Percentiles rank a stretch among this genome's conserved stretches.
These are phyloP conservation scores for Agrilus biguttatus DNA, from an alignment of 2,888 invertebrate species.

Conservation along the genomic window DNA sequence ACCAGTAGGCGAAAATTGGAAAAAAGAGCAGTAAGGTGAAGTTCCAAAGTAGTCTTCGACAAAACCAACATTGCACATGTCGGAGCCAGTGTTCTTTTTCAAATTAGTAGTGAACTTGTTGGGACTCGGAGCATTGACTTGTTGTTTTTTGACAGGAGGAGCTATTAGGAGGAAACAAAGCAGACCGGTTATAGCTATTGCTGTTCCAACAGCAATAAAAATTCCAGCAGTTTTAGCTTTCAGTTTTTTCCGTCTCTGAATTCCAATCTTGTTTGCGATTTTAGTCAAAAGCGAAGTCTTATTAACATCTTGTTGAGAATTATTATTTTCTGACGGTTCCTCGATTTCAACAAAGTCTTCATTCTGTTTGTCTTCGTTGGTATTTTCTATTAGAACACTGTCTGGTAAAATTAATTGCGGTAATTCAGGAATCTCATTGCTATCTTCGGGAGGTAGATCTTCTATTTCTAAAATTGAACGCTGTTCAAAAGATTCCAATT, in stretches of 20 bases:
- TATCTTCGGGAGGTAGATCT: neutral
- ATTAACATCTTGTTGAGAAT: constrained; percentile 11
- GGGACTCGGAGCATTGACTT: too few relatives aligned
- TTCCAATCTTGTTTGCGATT: constrained; percentile 2
- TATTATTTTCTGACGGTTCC: constrained; percentile 9
- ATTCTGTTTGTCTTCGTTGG: too few relatives aligned
- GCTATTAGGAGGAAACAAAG: constrained; percentile 17
- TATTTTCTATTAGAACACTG: neutral
- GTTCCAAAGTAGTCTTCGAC: too few relatives aligned
- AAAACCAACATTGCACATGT: too few relatives aligned
- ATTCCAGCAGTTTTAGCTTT: constrained; percentile 15
- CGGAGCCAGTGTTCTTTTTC: too few relatives aligned
- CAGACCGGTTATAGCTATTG: constrained; percentile 19
- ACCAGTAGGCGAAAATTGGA: too few relatives aligned
- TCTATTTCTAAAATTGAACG: neutral
- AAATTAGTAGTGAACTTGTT: too few relatives aligned
- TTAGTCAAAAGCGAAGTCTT: constrained; percentile 12
- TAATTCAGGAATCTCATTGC: neutral
- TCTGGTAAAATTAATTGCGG: neutral
- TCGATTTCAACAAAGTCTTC: constrained; percentile 14
- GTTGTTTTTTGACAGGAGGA: constrained; percentile 6
- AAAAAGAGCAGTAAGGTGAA: too few relatives aligned
- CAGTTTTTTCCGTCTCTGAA: constrained; percentile 9
- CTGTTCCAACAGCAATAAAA: constrained; percentile 16
- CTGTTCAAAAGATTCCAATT: neutral